phyloP scores from a whole-genome alignment of 2,113 vertebrate species.

The Oxyruncus cristatus region DNA sequence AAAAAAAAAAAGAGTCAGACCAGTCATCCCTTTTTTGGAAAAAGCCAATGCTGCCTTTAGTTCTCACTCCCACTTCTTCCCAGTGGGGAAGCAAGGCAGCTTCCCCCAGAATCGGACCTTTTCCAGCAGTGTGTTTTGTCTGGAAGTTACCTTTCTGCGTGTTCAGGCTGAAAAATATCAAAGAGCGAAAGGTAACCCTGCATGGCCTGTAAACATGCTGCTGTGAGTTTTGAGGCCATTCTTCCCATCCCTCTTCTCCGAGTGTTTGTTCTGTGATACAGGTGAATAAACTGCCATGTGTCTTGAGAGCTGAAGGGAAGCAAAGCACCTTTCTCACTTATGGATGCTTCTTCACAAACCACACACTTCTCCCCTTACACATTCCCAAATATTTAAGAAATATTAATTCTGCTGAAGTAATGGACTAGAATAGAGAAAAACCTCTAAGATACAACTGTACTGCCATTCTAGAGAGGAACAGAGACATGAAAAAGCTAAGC shows the following conservation, averaged over 20 bases:
- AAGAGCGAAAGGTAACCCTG: neutral
- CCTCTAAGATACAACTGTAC: neutral
- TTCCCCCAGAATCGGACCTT: neutral
- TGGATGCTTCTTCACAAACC: neutral
- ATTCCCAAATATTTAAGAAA: neutral
- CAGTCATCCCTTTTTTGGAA: slow-evolving; percentile 49
- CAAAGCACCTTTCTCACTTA: neutral
- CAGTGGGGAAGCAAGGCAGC: neutral
- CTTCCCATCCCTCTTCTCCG: neutral
- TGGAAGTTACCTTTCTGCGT: neutral
- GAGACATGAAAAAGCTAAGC: neutral
- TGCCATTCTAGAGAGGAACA: neutral
- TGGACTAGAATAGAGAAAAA: neutral
- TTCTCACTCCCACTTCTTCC: slow-evolving; percentile 13
- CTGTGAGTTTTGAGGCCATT: neutral
- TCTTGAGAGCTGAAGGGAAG: neutral
- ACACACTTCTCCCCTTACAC: neutral
- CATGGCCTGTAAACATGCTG: rapidly evolving
- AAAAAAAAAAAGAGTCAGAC: neutral
- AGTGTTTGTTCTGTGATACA: neutral
- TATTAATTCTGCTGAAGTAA: neutral
- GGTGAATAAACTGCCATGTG: neutral
- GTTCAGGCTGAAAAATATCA: neutral
- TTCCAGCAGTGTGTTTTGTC: neutral
- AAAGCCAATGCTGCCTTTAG: neutral